These are phyloP conservation scores for Oceanodroma leucorhoa DNA, from an alignment of 2,797 vertebrate species.

Conservation along the genomic window DNA sequence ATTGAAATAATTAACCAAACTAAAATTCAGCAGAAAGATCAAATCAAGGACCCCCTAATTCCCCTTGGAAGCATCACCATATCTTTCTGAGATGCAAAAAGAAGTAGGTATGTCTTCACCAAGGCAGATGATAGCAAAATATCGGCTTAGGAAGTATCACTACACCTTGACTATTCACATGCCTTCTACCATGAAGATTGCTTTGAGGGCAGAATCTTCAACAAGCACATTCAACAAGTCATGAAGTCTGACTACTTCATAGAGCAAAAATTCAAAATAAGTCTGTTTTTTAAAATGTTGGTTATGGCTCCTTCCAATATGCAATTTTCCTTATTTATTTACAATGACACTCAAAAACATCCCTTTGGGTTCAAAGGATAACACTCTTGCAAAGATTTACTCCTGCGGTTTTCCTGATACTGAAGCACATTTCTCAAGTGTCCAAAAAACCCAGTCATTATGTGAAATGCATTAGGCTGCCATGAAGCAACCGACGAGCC, in stretches of 20 bases:
- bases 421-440: background rate
- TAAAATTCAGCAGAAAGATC: background rate
- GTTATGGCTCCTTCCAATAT: background rate
- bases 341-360: background rate
- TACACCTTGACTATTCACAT: background rate
- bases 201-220: background rate
- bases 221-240: background rate
- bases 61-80: background rate
- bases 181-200: background rate
- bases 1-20: background rate
- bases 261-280: background rate
- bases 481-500: background rate
- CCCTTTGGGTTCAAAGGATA: background rate
- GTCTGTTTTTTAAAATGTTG: background rate
- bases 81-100: background rate
- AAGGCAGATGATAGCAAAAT: background rate
- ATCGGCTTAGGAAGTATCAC: background rate
- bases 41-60: background rate
- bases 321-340: background rate
- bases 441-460: fast-evolving
- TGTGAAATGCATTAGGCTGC: background rate
- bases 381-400: background rate
- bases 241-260: background rate
- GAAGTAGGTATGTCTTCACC: background rate
- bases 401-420: background rate